A percentile compares a stretch with the other conserved stretches of the same genome.
Evolutionary conservation across 2,113 vertebrate species (phyloP).

Genomic region (Tympanuchus pallidicinctus): DNA sequence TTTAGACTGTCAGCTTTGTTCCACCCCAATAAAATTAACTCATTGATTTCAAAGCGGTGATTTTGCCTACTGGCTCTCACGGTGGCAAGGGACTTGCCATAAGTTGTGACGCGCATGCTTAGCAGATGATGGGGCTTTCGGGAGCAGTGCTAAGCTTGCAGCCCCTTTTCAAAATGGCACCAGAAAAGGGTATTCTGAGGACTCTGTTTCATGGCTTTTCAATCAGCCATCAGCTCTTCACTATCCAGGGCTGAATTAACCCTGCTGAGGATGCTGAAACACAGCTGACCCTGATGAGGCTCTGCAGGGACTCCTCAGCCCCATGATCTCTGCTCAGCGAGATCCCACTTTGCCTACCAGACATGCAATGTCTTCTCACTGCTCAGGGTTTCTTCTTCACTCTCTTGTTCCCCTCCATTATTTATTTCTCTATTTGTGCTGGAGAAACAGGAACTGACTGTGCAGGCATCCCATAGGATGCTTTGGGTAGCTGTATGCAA

Average conservation of each 20-base stretch:
- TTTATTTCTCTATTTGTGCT: background rate
- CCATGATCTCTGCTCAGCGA: background rate
- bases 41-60: background rate
- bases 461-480: background rate
- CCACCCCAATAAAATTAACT: background rate
- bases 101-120: background rate
- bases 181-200: background rate
- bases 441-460: background rate
- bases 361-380: accelerated
- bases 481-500: background rate
- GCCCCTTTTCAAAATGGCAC: background rate
- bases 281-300: background rate
- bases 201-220: background rate
- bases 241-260: background rate
- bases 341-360: background rate
- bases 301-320: background rate
- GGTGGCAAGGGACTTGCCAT: accelerated
- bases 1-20: background rate
- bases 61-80: background rate
- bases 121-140: background rate
- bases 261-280: background rate
- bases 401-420: background rate
- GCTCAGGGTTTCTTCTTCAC: background rate
- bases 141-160: background rate
- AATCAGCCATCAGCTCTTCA: background rate